Evolutionary conservation across 2,797 vertebrate genomes (phyloP).

Genomic region (Tolypeutes matacus): DNA sequence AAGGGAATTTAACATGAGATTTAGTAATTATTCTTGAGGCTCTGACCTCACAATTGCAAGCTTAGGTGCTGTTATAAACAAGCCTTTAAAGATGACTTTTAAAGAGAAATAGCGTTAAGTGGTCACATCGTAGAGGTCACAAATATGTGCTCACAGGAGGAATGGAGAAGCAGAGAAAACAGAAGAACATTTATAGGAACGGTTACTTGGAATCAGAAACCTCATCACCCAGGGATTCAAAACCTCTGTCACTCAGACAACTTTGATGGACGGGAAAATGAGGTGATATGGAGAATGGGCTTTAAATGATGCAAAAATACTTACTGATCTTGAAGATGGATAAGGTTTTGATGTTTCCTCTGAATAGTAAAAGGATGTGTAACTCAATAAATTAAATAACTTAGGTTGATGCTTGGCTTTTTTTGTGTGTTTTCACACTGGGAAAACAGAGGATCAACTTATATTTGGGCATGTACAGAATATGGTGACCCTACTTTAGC

Average conservation of each 20-base stretch:
- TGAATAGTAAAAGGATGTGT: background rate
- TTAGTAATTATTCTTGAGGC: slow-evolving; percentile 64
- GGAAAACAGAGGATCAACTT: slow-evolving; percentile 18
- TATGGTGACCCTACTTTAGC: background rate
- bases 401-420: background rate
- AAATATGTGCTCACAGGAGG: background rate
- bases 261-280: background rate
- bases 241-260: background rate
- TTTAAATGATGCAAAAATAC: background rate
- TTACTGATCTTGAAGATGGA: background rate
- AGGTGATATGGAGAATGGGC: background rate
- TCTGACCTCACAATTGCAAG: slow-evolving; percentile 50
- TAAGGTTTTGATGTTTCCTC: background rate
- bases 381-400: background rate
- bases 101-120: slow-evolving; percentile 43
- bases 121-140: background rate
- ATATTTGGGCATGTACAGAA: background rate
- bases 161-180: background rate
- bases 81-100: slow-evolving; percentile 48
- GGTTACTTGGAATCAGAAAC: background rate
- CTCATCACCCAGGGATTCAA: background rate
- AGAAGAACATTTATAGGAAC: background rate
- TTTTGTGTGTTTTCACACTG: background rate
- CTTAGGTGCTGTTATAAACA: slow-evolving; percentile 49
- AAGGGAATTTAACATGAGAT: slow-evolving; percentile 52